Evolutionary conservation across 2,797 vertebrate species (phyloP).

Genomic region (Coregonus suidteri): DNA sequence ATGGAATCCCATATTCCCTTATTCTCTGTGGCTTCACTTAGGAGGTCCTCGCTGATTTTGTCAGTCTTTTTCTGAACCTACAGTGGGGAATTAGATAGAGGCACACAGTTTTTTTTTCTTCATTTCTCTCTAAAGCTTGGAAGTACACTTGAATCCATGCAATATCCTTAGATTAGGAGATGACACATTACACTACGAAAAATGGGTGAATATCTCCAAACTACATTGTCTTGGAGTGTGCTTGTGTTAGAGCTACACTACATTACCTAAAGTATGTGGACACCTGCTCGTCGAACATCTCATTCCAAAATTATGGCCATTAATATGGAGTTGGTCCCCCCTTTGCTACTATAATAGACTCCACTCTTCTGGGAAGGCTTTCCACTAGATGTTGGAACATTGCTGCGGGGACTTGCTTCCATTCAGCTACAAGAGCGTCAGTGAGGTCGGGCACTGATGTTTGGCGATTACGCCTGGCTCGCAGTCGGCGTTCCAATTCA

Average conservation of each 20-base stretch:
- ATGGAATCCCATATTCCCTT: conserved; percentile 83
- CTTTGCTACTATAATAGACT: too few relatives aligned
- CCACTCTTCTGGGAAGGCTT: too few relatives aligned
- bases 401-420: too few relatives aligned
- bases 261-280: too few relatives aligned
- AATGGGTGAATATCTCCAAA: not conserved
- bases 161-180: not conserved
- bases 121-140: not conserved
- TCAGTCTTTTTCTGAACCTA: conserved; percentile 91
- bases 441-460: too few relatives aligned
- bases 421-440: too few relatives aligned
- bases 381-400: too few relatives aligned
- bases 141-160: not conserved
- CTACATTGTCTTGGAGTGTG: not conserved
- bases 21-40: conserved; percentile 78
- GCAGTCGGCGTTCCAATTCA: too few relatives aligned
- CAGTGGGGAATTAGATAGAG: conserved; percentile 19
- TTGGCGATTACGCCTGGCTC: too few relatives aligned
- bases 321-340: too few relatives aligned
- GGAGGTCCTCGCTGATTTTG: conserved; percentile 87
- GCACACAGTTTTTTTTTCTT: not conserved
- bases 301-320: too few relatives aligned
- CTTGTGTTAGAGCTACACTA: not conserved
- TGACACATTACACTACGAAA: not conserved
- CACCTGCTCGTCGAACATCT: too few relatives aligned